phyloP scores from a whole-genome alignment of 37 sponge, comb jelly and placozoan species.

The Axinella damicornis region DNA sequence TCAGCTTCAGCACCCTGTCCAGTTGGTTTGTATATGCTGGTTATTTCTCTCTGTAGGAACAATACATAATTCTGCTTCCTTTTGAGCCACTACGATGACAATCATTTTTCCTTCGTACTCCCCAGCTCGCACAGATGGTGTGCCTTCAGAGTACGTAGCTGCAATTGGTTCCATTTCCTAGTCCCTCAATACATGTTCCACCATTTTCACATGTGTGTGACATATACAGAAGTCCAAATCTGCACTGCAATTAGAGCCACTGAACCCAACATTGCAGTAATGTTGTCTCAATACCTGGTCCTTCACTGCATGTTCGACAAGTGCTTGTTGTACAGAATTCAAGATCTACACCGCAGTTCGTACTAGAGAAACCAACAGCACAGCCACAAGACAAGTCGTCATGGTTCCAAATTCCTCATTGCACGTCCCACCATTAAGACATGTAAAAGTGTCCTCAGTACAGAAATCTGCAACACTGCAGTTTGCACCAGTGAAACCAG shows the following conservation, averaged over 20 bases:
- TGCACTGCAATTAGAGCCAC: too few species aligned
- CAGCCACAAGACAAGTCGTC: neutral
- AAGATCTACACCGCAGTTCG: neutral
- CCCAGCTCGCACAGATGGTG: too few species aligned
- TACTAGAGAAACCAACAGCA: neutral
- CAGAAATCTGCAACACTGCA: neutral
- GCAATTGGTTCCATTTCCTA: neutral
- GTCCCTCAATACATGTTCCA: too few species aligned
- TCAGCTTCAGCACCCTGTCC: too few species aligned
- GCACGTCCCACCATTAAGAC: slow-evolving; percentile 31
- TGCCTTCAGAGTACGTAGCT: neutral
- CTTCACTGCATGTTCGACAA: slow-evolving; percentile 68
- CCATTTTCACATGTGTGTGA: too few species aligned
- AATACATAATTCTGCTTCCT: too few species aligned
- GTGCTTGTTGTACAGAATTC: slow-evolving; percentile 21
- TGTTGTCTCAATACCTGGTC: neutral
- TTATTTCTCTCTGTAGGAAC: too few species aligned
- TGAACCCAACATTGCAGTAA: slow-evolving; percentile 59
- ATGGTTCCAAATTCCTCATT: neutral
- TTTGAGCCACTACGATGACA: neutral
- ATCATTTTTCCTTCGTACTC: too few species aligned
- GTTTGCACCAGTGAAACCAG: neutral
- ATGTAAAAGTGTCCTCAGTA: neutral
- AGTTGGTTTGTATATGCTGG: too few species aligned
- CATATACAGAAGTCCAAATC: too few species aligned